Percentiles rank a stretch among this genome's conserved stretches.
Conservation (phyloP, 2,888 invertebrate species). For the Orthosia cruda region DNA sequence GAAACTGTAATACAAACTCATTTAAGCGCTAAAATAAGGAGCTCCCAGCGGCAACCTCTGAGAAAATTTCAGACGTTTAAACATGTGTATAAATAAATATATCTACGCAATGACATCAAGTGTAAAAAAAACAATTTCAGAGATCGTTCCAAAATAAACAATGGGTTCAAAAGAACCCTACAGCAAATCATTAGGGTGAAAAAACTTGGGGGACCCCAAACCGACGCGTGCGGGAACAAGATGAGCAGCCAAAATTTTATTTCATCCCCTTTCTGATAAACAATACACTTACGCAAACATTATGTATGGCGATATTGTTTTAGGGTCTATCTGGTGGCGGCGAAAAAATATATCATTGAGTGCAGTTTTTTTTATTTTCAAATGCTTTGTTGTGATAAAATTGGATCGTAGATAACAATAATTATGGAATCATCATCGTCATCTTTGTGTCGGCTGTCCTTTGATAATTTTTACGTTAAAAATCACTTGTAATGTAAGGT, state of each 20-base stretch:
- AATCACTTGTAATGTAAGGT: neutral
- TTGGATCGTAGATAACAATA: neutral
- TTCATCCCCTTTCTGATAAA: slow-evolving; percentile 77
- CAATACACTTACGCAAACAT: slow-evolving; percentile 75
- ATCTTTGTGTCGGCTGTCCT: neutral
- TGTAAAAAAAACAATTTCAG: slow-evolving; percentile 74
- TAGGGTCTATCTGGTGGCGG: slow-evolving; percentile 44
- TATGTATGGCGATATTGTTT: slow-evolving; percentile 65
- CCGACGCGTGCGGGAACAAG: slow-evolving; percentile 75
- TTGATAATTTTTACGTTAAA: neutral
- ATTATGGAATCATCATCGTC: neutral
- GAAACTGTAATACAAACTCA: slow-evolving; percentile 34
- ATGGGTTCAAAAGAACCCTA: slow-evolving; percentile 82
- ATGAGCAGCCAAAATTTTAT: slow-evolving; percentile 83
- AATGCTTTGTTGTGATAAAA: slow-evolving; percentile 1
- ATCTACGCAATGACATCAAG: slow-evolving; percentile 63
- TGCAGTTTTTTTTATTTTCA: slow-evolving; percentile 14
- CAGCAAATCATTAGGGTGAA: slow-evolving; percentile 83
- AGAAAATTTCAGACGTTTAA: slow-evolving; percentile 31
- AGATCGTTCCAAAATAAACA: slow-evolving; percentile 82
- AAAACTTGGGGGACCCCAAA: slow-evolving; percentile 77
- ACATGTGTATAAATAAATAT: slow-evolving; percentile 51
- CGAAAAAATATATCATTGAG: slow-evolving; percentile 27
- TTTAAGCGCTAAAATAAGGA: slow-evolving; percentile 1
- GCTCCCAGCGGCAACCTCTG: neutral